These are phyloP conservation scores for Mellilla xanthometata DNA, from an alignment of 2,888 invertebrate genomes.

Conservation along the genomic window DNA sequence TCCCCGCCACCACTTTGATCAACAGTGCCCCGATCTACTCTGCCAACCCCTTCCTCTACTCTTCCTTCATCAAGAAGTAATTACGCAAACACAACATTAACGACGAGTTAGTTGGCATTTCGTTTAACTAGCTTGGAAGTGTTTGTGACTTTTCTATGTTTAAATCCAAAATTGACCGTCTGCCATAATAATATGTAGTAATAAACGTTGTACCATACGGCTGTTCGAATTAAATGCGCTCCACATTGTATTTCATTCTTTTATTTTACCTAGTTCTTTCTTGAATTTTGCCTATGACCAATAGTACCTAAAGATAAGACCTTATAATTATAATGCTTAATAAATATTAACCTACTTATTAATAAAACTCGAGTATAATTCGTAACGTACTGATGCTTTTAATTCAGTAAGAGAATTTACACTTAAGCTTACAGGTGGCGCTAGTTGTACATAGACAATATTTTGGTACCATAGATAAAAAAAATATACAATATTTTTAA, in stretches of 20 bases:
- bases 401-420: too few species aligned
- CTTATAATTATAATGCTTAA: too few species aligned
- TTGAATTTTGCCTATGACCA: too few species aligned
- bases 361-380: too few species aligned
- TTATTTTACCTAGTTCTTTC: too few species aligned
- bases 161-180: slow-evolving; percentile 22
- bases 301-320: too few species aligned
- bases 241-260: slow-evolving; percentile 4
- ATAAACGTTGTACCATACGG: slow-evolving; percentile 17
- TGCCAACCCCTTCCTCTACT: slow-evolving; percentile 26
- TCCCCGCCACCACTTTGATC: slow-evolving; percentile 5
- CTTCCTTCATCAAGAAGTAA: slow-evolving; percentile 34
- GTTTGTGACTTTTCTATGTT: slow-evolving; percentile 5
- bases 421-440: too few species aligned
- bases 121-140: slow-evolving; percentile 4
- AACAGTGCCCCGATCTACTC: slow-evolving; percentile 5
- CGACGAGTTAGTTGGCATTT: slow-evolving; percentile 2
- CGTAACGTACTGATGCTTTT: too few species aligned
- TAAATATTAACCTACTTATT: too few species aligned
- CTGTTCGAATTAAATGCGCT: slow-evolving; percentile 27
- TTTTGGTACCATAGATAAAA: too few species aligned
- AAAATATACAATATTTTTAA: too few species aligned
- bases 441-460: too few species aligned
- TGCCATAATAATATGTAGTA: slow-evolving; percentile 11
- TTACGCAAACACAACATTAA: not conserved